These are phyloP conservation scores for Cygnus buccinator DNA, from an alignment of 2,113 vertebrate species.

Conservation along the genomic window DNA sequence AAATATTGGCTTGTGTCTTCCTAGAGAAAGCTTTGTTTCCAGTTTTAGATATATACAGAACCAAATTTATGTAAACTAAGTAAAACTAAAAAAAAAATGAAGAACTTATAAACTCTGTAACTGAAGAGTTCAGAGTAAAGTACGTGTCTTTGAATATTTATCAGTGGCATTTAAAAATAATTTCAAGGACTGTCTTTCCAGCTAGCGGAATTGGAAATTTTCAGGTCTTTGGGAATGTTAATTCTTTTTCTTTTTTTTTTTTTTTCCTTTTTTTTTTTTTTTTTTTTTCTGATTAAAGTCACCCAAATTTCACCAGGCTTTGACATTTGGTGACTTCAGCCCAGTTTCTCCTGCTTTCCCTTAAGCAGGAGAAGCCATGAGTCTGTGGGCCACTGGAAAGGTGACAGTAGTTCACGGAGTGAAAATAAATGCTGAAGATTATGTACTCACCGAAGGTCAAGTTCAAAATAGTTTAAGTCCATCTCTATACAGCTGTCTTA, in stretches of 20 bases:
- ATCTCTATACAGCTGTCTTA: not conserved
- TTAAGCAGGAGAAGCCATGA: not conserved
- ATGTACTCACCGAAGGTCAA: not conserved
- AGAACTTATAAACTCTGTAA: not conserved
- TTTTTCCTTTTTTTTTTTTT: too few species aligned
- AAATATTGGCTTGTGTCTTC: not conserved
- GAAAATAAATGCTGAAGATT: constrained; percentile 2
- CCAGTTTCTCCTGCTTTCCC: not conserved
- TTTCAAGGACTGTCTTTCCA: not conserved
- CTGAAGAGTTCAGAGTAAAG: not conserved
- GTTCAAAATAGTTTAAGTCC: not conserved
- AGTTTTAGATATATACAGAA: not conserved
- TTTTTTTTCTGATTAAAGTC: not conserved
- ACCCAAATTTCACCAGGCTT: not conserved
- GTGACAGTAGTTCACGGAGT: not conserved
- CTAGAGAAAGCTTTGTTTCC: not conserved
- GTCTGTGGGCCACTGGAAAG: not conserved
- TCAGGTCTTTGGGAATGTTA: not conserved
- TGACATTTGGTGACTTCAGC: not conserved
- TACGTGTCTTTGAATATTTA: not conserved
- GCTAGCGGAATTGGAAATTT: not conserved
- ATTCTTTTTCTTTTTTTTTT: too few species aligned
- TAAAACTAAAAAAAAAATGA: not conserved
- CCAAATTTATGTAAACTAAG: not conserved
- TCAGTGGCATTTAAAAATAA: not conserved